These are phyloP conservation scores for Channa argus DNA, from an alignment of 2,113 vertebrate species.

Conservation along the genomic window DNA sequence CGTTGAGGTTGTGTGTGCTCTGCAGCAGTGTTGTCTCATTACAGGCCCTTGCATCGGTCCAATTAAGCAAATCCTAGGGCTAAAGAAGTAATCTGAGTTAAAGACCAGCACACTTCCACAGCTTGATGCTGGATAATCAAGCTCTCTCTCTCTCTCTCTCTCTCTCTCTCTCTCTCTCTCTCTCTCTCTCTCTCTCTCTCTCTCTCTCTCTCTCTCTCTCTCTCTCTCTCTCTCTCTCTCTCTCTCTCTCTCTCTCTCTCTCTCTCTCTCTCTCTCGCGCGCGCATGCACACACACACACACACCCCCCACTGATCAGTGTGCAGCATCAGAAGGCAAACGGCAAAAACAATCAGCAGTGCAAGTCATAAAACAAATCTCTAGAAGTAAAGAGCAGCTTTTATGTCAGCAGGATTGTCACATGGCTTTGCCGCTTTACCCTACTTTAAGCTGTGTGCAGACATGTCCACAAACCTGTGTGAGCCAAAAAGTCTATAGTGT, in stretches of 20 bases:
- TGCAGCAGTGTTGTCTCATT: slow-evolving; percentile 26
- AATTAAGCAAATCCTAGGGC: slow-evolving; percentile 37
- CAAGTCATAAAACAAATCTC: neutral
- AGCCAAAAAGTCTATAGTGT: neutral
- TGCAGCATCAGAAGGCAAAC: neutral
- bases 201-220: neutral
- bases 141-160: neutral
- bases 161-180: too few relatives aligned
- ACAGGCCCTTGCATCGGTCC: slow-evolving; percentile 17
- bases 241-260: neutral
- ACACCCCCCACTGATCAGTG: slow-evolving; percentile 3
- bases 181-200: neutral
- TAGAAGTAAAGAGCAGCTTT: neutral
- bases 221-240: neutral
- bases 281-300: too few relatives aligned
- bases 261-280: too few relatives aligned
- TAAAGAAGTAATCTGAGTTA: slow-evolving; percentile 32
- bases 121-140: slow-evolving; percentile 28
- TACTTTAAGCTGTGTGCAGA: neutral
- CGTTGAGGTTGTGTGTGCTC: slow-evolving; percentile 57
- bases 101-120: slow-evolving; percentile 24
- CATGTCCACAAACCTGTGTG: neutral
- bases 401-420: too few relatives aligned
- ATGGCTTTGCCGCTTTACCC: too few relatives aligned
- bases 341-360: slow-evolving; percentile 10